A percentile compares a stretch with the other conserved stretches of the same genome.
Evolutionary conservation across 2,113 vertebrate genomes (phyloP).

Genomic region (Notiomystis cincta): DNA sequence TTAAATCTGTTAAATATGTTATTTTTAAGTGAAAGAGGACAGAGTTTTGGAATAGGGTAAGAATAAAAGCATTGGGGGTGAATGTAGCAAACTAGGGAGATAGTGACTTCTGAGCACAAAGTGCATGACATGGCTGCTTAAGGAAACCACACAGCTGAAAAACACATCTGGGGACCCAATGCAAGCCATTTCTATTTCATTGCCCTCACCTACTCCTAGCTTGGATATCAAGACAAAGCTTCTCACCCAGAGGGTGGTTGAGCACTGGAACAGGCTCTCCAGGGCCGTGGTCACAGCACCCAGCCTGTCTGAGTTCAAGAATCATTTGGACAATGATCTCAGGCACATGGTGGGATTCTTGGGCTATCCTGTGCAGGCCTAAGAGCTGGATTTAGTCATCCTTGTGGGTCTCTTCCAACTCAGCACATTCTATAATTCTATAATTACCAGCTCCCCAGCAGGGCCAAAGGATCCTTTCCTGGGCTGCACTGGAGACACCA

Average conservation of each 20-base stretch:
- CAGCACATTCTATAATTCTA: neutral
- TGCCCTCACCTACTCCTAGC: neutral
- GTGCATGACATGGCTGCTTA: neutral
- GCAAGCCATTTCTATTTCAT: neutral
- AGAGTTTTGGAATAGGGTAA: neutral
- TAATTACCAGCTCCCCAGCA: neutral
- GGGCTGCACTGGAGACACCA: neutral
- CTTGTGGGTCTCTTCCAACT: neutral
- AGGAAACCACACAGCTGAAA: neutral
- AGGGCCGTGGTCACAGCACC: neutral
- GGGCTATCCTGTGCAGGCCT: neutral
- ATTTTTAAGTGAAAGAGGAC: neutral
- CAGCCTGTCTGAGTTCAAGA: neutral
- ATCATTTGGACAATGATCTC: neutral
- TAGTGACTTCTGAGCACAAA: neutral
- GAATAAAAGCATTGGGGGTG: neutral
- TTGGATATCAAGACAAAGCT: neutral
- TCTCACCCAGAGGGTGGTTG: neutral
- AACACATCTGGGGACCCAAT: neutral
- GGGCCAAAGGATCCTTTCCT: neutral
- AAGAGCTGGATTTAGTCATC: neutral
- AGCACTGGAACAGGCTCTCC: neutral
- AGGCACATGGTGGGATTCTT: neutral
- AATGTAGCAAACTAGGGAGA: neutral
- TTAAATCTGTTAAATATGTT: neutral